A percentile compares a stretch with the other conserved stretches of the same genome.
Conservation (phyloP, 2,113 vertebrate species). For the Pithys albifrons region DNA sequence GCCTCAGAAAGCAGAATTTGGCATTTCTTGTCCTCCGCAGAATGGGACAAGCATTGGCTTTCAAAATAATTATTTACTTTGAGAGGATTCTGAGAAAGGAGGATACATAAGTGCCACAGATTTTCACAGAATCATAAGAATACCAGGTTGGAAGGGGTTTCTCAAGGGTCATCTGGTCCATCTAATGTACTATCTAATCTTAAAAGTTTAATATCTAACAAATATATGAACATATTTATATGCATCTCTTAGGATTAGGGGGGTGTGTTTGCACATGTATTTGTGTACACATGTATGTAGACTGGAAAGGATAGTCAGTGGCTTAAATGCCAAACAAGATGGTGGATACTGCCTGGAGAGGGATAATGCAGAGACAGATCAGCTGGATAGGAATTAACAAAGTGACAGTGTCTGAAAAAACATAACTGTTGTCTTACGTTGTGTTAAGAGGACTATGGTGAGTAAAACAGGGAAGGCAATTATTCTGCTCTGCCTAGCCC, state of each 20-base stretch:
- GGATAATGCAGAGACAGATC: background rate
- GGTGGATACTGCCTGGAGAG: background rate
- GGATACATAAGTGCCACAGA: background rate
- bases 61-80: background rate
- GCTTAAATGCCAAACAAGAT: background rate
- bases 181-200: background rate
- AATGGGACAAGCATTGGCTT: background rate
- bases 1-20: background rate
- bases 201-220: background rate
- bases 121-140: background rate
- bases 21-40: background rate
- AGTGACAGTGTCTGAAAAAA: background rate
- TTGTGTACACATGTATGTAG: background rate
- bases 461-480: conserved; percentile 48
- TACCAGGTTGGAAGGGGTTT: background rate
- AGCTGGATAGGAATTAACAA: background rate
- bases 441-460: background rate
- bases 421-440: background rate
- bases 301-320: background rate
- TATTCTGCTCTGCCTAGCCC: conserved; percentile 57
- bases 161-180: background rate
- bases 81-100: background rate
- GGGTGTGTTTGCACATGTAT: background rate
- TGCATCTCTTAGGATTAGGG: background rate
- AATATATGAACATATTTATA: background rate